Conservation (phyloP, 2,113 vertebrate genomes). For the Chelonoidis abingdonii region DNA sequence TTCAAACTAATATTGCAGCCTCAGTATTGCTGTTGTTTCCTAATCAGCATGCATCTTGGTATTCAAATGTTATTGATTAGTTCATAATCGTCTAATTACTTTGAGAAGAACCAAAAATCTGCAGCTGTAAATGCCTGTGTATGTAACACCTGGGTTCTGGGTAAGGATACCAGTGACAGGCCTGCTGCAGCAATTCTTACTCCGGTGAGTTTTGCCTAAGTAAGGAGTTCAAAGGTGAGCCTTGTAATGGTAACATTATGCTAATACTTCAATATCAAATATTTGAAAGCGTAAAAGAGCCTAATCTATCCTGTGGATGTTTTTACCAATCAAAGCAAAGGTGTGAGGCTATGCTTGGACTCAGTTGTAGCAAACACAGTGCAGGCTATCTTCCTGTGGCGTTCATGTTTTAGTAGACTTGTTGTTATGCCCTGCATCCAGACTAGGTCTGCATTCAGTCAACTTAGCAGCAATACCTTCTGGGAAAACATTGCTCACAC, state of each 20-base stretch:
- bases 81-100: background rate
- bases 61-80: constrained; percentile 9
- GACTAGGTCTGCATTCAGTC: background rate
- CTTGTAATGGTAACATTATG: background rate
- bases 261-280: background rate
- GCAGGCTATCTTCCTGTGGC: background rate
- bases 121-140: background rate
- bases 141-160: background rate
- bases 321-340: background rate
- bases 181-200: background rate
- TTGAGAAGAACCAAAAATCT: background rate
- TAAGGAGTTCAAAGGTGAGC: background rate
- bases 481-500: background rate
- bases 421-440: background rate
- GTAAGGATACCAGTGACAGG: background rate
- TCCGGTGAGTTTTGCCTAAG: background rate
- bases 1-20: background rate
- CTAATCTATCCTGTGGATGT: background rate
- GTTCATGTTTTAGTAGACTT: background rate
- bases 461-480: background rate
- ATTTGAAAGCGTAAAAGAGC: background rate
- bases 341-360: background rate
- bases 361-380: background rate
- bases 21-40: background rate
- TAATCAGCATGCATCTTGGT: accelerated